A percentile compares a stretch with the other conserved stretches of the same genome.
Evolutionary conservation across 2,797 vertebrate species (phyloP).

Genomic region (Sphenopsis melanotis): DNA sequence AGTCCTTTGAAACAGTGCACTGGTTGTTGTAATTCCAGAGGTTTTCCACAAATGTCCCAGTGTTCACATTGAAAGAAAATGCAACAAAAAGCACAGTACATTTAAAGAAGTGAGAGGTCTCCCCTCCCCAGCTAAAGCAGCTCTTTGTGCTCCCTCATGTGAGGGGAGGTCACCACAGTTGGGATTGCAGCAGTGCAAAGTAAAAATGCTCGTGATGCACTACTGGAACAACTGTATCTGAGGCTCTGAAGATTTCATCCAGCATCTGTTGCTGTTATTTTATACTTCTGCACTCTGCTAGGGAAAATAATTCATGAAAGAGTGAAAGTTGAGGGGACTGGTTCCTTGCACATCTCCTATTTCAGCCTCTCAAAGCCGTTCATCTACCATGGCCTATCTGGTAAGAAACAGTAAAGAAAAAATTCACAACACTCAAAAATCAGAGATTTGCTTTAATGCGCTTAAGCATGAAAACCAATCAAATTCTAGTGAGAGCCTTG

Average conservation of each 20-base stretch:
- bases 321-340: background rate
- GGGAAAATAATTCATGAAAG: background rate
- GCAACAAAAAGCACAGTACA: background rate
- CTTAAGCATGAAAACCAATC: background rate
- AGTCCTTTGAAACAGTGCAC: background rate
- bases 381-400: background rate
- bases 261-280: background rate
- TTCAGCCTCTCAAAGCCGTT: background rate
- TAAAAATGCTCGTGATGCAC: background rate
- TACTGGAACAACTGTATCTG: background rate
- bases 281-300: background rate
- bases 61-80: background rate
- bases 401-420: background rate
- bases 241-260: background rate
- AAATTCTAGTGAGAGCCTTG: background rate
- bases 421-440: background rate
- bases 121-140: background rate
- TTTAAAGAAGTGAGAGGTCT: background rate
- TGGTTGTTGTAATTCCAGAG: slow-evolving; percentile 11
- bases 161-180: background rate
- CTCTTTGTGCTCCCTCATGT: slow-evolving; percentile 6
- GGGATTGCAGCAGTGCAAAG: background rate
- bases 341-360: background rate
- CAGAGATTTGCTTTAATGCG: background rate
- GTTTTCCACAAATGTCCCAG: slow-evolving; percentile 21